phyloP scores from a whole-genome alignment of 92 coral and sea anemone species.

The Diadumene lineata region DNA sequence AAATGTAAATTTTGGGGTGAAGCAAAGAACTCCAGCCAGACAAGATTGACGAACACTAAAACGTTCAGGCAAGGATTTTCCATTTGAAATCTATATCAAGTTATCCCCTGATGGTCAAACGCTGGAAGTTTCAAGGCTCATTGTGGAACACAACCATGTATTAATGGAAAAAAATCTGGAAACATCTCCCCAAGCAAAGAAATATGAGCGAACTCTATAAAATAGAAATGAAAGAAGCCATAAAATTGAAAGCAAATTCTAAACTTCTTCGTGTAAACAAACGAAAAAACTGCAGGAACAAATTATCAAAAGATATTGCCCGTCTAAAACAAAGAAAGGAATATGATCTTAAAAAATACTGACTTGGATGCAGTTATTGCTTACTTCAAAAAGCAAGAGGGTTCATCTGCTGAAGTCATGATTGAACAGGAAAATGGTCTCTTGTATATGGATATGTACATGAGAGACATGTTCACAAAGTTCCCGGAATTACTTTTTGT shows the following conservation, averaged over 20 bases:
- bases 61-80: conserved; percentile 63
- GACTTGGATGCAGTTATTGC: conserved; percentile 27
- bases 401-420: conserved; percentile 31
- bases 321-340: conserved; percentile 41
- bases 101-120: conserved; percentile 53
- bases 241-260: neutral
- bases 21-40: conserved; percentile 19
- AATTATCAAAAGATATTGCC: conserved; percentile 50
- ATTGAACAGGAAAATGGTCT: conserved; percentile 42
- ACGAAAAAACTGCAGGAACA: conserved; percentile 37
- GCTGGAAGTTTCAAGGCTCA: conserved; percentile 43
- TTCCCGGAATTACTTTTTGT: conserved; percentile 23
- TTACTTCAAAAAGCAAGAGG: conserved; percentile 23
- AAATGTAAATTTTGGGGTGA: conserved; percentile 50
- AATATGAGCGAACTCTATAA: too few relatives aligned
- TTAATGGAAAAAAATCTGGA: conserved; percentile 25
- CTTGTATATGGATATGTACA: conserved; percentile 43
- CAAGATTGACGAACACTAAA: conserved; percentile 44
- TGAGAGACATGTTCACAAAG: conserved; percentile 32
- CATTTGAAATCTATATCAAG: conserved; percentile 44
- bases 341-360: conserved; percentile 30
- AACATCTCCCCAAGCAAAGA: conserved; percentile 45
- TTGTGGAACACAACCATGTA: conserved; percentile 52
- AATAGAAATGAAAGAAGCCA: too few relatives aligned
- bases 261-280: neutral